Evolutionary conservation across 2,797 vertebrate species (phyloP).

Genomic region (Fistularia commersonii): DNA sequence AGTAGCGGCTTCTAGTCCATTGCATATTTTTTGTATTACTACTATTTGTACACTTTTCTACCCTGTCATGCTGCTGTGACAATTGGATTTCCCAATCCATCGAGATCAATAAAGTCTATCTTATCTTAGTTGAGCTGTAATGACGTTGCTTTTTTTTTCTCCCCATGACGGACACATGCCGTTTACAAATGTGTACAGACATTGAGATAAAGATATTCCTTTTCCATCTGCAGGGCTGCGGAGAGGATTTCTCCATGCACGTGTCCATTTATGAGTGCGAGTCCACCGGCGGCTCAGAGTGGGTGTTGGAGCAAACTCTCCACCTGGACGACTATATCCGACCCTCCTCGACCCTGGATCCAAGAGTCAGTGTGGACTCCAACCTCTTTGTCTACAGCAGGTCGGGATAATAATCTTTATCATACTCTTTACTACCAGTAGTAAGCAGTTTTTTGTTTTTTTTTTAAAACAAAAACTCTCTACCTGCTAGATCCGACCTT

Average conservation of each 20-base stretch:
- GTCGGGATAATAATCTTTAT: slow-evolving; percentile 34
- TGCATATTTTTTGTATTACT: too few species aligned
- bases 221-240: slow-evolving; percentile 32
- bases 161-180: too few species aligned
- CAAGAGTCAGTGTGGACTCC: slow-evolving; percentile 94
- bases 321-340: slow-evolving; percentile 91
- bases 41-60: too few species aligned
- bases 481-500: slow-evolving; percentile 83
- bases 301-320: slow-evolving; percentile 97
- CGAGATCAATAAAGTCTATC: too few species aligned
- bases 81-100: too few species aligned
- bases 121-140: too few species aligned
- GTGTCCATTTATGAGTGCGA: slow-evolving; percentile 98
- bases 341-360: slow-evolving; percentile 86
- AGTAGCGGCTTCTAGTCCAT: too few species aligned
- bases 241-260: slow-evolving; percentile 95
- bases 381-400: slow-evolving; percentile 98
- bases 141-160: too few species aligned
- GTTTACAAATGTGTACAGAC: too few species aligned
- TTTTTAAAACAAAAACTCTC: background rate
- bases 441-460: background rate
- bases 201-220: background rate
- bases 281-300: slow-evolving; percentile 97
- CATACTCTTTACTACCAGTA: background rate
- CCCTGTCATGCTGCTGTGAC: too few species aligned